Base-by-base conservation (phyloP, 2,797 vertebrate genomes). In the Darevskia mixta region DNA sequence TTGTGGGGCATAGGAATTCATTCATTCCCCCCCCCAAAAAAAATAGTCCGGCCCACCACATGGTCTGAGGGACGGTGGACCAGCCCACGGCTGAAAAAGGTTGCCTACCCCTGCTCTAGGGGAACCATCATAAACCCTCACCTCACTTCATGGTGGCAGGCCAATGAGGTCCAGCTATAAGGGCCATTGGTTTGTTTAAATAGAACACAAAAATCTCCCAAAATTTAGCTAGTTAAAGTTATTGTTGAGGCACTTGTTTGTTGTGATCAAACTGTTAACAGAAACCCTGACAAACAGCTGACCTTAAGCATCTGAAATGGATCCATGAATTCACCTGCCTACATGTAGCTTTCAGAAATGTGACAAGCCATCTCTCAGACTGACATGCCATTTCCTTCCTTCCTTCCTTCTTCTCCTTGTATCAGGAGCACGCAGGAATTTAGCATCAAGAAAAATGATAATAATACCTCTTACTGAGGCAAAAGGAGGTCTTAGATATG, bases 361-460 rank as follows among this genome's bases (percentile, higher is more conserved):
- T 80, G 85, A 66, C 76, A 79, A 38, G 67, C 25, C 38, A 84
- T 79, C 5, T 72, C 45, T 55, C 71, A 15, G 41, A 82, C 84
- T 67, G 82, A 45, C 32, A n/a, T 18, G 2, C 6, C 29, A 81
- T 80, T 85, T 11, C 23, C 71, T 38, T 75, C 43, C 5, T 85
- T 11, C 23, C 71, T 38, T 75, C 43, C 5, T 77, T 90, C 88
- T 73, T 85, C 27, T 83, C 35, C 75, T 11, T 29, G 4, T 88
- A 11, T 49, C 58, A 66, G 41, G 61, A 25, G 72, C 81, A 43
- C 11, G 38, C 75, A 25, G 41, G n/a, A n/a, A 83, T 45, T 82
- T 89, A 86, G 79, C 18, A n/a, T 78, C 29, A 61, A 73, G 85
- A 79, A 6, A 83, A 66, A 66, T 66, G n/a, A 81, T 3, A 85